Base-by-base conservation (phyloP, 2,888 invertebrate genomes). In the Leptopterna dolabrata region DNA sequence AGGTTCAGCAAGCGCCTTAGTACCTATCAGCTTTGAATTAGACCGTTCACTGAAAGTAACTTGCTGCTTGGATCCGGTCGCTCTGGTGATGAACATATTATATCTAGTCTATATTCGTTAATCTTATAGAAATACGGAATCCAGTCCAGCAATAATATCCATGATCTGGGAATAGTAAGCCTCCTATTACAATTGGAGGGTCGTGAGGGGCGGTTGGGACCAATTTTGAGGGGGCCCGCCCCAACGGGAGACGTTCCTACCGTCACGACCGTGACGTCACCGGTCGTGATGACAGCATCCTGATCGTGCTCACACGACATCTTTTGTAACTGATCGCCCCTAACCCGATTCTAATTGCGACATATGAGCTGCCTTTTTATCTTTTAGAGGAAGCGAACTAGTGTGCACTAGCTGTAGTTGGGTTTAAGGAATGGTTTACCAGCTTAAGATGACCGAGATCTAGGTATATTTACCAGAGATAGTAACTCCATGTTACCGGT, bases 301-400 rank as follows among this genome's bases (percentile, higher is more conserved):
- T 87, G 78, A 80, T 87, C 86, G 86, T 87, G 86, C 86, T 78
- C 86, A 87, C 86, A 80, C 86, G 86, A 87, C 78, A 87, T 70
- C 86, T 87, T 87, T 87, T 87, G 86, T 87, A 87, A 87, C 86
- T 87, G 86, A 87, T 87, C 86, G 86, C 63, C 86, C 71, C 86
- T 41, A 87, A 78, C 86, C 86, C 86, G 86, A 63, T 86, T 86
- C 86, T 86, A 86, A 86, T 87, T 87, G 86, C 86, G 70, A 63
- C 86, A 87, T 80, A 80, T 63, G 71, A 81, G 81, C 51, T 81
- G 29, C 81, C 71, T 73, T 36, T 47, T 73, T 85, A 71, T 71
- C 71, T 43, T 73, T 24, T 51, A 30, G 51, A 1, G n/a, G 16
- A 41, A 76, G 47, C 24, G 80, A 51, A n/a, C 51, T 51, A n/a